phyloP scores from a whole-genome alignment of 2,888 invertebrate species.

The Metalampra italica region DNA sequence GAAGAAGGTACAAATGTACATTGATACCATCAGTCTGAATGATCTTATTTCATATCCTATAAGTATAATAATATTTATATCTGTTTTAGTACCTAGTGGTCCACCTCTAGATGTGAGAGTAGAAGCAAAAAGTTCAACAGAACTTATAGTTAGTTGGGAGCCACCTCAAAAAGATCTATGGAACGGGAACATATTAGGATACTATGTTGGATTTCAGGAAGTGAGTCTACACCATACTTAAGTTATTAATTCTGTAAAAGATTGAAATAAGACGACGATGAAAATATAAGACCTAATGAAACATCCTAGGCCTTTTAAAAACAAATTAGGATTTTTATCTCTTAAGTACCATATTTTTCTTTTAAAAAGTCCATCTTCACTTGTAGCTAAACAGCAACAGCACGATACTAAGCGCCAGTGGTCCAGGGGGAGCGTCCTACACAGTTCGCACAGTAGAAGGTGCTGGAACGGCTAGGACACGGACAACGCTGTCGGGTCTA shows the following conservation, averaged over 20 bases:
- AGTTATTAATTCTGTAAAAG: neutral
- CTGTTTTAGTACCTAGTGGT: conserved; percentile 83
- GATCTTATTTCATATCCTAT: too few species aligned
- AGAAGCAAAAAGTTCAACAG: conserved; percentile 91
- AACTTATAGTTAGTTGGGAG: conserved; percentile 91
- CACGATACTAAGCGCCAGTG: conserved; percentile 62
- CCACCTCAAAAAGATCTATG: conserved; percentile 91
- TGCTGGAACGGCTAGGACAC: conserved; percentile 84
- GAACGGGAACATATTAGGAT: conserved; percentile 92
- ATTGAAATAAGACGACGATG: too few species aligned
- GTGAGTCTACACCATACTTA: conserved; percentile 37
- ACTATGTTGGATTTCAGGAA: conserved; percentile 91
- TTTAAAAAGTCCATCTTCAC: too few species aligned
- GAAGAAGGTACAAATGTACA: conserved; percentile 80
- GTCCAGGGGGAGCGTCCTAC: conserved; percentile 77
- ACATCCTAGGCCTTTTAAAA: neutral
- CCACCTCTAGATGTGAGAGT: conserved; percentile 89
- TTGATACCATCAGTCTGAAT: too few species aligned
- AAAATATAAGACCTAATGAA: too few species aligned
- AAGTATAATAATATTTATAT: neutral
- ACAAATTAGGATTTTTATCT: too few species aligned
- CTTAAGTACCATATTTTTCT: neutral
- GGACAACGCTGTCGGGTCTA: conserved; percentile 81
- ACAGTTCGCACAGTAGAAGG: conserved; percentile 88
- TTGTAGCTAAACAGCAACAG: conserved; percentile 66